Base-by-base conservation (phyloP, 2,797 vertebrate species). In the Schizopygopsis pylzovi region DNA sequence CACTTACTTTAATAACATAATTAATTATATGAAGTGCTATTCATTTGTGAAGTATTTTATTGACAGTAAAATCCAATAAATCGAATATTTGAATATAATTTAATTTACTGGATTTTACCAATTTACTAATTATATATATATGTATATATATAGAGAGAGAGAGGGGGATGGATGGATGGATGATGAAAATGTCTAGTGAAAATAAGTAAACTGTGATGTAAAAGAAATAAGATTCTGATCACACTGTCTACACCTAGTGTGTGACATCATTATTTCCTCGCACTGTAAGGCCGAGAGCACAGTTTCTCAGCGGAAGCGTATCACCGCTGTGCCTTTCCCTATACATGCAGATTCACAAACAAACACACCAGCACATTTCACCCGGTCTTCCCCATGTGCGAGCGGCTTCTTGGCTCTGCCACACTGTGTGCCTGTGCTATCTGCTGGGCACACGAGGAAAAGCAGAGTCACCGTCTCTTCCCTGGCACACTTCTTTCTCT, bases 301-400 rank as follows among this genome's bases (percentile, higher is more conserved):
- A 82, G 77, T 85, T 87, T 75, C 83, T n/a, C 39, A 87, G 65
- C 83, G 86, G 86, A 87, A 83, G 82, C 63, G 18, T 52, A 86
- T 91, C 90, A 90, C 87, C 79, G 82, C 89, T 89, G 76, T n/a
- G 90, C 88, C 89, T 47, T 73, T 72, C 16, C 47, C 80, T 82
- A n/a, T 56, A 75, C 79, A 83, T 6, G 59, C 67, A 79, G 79
- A 79, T 80, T 80, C 77, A 39, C 81, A 88, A 72, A 85, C 80
- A 68, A 79, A 78, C 80, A 68, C 56, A 54, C 41, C 13, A n/a
- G 37, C 20, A 2, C 72, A 20, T 37, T 67, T 68, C 33, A n/a
- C 67, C 73, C n/a, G 63, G 33, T 71, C n/a, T 59, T 43, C 37
- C 68, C 33, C 67, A 43, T 12, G n/a, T 49, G 67, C 9, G 37